Base-by-base conservation (phyloP, 2,888 invertebrate species). In the Thecophora atra region DNA sequence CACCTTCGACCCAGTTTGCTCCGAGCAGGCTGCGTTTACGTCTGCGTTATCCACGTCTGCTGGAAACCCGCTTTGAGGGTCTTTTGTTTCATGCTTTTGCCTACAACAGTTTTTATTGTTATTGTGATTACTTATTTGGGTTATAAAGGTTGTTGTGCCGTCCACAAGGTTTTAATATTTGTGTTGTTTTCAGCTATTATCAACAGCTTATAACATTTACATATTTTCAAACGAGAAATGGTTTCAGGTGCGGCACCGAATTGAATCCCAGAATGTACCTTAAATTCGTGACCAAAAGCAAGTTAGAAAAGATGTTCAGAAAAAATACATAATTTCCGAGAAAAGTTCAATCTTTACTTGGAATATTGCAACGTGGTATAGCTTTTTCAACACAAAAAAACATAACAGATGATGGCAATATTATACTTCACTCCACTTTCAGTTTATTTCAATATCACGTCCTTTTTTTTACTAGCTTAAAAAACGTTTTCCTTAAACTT, bases 141-240 rank as follows among this genome's bases (percentile, higher is more conserved):
- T 72, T 73, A 73, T 70, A 70, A 75, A 72, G 71, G 70, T 73
- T 72, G 71, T 72, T 73, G 73, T n/a, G n/a, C 6, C 37, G 11
- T 11, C 37, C 6, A 37, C 37, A 6, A 37, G 37, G 6, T 37
- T 37, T 37, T n/a, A n/a, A n/a, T n/a, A 37, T 37, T 37, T 37
- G 47, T 47, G 47, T 26, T 28, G 26, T 28, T 26, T 2, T 28
- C 30, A 60, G 60, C 13, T 60, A 30, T 60, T 60, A 60, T 60
- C 30, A 60, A 30, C 60, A 26, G n/a, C 30, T 47, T n/a, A n/a
- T n/a, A 47, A n/a, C 30, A 30, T 30, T 60, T 60, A 60, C 60
- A 15, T n/a, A 30, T 30, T 11, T 60, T 28, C 3, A 30, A 58
- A 58, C 11, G 28, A n/a, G 11, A 58, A 58, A 28, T 15, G 60